Evolutionary conservation across 2,113 vertebrate species (phyloP).

Genomic region (Protobothrops mucrosquamatus): DNA sequence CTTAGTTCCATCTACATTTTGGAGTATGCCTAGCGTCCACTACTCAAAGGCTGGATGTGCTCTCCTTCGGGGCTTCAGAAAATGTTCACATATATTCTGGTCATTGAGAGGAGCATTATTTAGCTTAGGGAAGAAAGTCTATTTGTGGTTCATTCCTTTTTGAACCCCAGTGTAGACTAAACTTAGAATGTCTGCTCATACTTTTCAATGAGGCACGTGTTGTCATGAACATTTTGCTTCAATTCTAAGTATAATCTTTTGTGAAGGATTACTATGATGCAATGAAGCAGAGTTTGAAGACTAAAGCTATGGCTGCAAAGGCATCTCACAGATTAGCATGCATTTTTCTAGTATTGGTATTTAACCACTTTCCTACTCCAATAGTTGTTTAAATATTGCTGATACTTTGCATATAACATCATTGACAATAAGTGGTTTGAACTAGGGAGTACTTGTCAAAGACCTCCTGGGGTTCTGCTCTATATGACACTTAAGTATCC

Average conservation of each 20-base stretch:
- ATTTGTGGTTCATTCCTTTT: background rate
- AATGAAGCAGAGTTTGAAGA: conserved; percentile 6
- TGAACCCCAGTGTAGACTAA: background rate
- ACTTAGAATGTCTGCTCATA: background rate
- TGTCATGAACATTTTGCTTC: background rate
- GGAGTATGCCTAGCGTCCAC: background rate
- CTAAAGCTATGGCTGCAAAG: conserved; percentile 34
- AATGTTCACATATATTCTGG: background rate
- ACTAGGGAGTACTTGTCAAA: conserved; percentile 58
- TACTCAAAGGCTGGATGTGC: background rate
- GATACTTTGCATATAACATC: conserved; percentile 53
- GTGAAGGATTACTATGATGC: conserved; percentile 6
- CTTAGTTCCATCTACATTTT: background rate
- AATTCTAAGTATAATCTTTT: background rate
- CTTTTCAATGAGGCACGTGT: background rate
- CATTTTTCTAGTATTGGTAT: conserved; percentile 38
- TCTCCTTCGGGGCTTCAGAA: background rate
- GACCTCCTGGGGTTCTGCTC: conserved; percentile 55
- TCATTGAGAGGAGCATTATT: background rate
- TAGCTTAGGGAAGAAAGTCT: background rate
- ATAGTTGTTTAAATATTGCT: conserved; percentile 58
- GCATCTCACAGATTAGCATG: conserved; percentile 37
- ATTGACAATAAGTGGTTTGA: conserved; percentile 53
- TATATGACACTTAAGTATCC: conserved; percentile 36
- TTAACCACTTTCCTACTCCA: conserved; percentile 53